Evolutionary conservation across 2,113 vertebrate species (phyloP).

Genomic region (Callipepla squamata): DNA sequence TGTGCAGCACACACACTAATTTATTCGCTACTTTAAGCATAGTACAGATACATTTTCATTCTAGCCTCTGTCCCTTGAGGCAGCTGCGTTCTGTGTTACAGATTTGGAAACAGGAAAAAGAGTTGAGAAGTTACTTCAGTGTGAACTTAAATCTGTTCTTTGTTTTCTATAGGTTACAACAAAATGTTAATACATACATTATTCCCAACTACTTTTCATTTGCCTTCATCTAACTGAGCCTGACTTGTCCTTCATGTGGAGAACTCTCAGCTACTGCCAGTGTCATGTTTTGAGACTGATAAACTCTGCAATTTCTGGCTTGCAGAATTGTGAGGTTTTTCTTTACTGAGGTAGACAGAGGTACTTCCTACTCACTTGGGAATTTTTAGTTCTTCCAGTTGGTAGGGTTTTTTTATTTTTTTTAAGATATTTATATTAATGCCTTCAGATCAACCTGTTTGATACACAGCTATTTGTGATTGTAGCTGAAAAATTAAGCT

Average conservation of each 20-base stretch:
- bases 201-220: background rate
- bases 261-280: background rate
- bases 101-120: background rate
- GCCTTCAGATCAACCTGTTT: background rate
- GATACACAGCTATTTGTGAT: background rate
- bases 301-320: background rate
- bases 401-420: background rate
- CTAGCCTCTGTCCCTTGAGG: background rate
- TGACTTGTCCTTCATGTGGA: background rate
- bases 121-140: background rate
- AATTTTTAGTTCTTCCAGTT: background rate
- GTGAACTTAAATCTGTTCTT: background rate
- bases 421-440: background rate
- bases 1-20: background rate
- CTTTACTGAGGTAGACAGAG: background rate
- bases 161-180: background rate
- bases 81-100: background rate
- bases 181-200: background rate
- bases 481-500: background rate
- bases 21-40: background rate
- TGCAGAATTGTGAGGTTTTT: background rate
- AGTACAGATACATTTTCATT: background rate
- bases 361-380: background rate
- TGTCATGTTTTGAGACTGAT: background rate
- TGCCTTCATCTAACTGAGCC: fast-evolving